phyloP scores from a whole-genome alignment of 2,888 invertebrate species.

The Heteropelma amictum region DNA sequence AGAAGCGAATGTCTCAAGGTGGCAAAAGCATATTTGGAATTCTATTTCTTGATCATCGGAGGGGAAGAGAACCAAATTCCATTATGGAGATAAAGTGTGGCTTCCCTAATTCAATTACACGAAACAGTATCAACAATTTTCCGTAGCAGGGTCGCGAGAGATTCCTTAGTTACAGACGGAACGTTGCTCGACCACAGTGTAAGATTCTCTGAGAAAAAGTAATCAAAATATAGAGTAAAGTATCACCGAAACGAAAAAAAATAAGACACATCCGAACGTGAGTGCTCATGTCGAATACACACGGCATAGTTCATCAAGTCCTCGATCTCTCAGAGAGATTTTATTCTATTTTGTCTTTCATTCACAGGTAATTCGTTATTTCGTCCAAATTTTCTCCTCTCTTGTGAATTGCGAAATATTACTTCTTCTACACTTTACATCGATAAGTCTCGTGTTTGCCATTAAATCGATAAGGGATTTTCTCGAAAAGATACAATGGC shows the following conservation, averaged over 20 bases:
- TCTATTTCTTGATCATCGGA: slow-evolving; percentile 63
- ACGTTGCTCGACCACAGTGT: slow-evolving; percentile 31
- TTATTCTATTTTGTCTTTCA: slow-evolving; percentile 14
- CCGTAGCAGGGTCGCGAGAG: slow-evolving; percentile 63
- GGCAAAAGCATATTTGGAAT: slow-evolving; percentile 35
- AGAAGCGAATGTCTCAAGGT: background rate
- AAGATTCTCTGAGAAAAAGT: background rate
- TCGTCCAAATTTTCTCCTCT: background rate
- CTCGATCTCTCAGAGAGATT: slow-evolving; percentile 42
- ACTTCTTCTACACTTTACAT: no score
- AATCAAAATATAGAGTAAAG: background rate
- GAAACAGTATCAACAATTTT: slow-evolving; percentile 73
- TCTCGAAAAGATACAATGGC: slow-evolving; percentile 9
- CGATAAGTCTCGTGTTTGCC: no score
- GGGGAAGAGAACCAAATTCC: slow-evolving; percentile 66
- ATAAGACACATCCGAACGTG: slow-evolving; percentile 24
- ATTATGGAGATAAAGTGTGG: slow-evolving; percentile 69
- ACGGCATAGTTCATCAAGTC: slow-evolving; percentile 22
- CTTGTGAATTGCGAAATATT: background rate
- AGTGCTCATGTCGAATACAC: no score
- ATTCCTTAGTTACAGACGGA: slow-evolving; percentile 47
- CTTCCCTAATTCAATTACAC: slow-evolving; percentile 75
- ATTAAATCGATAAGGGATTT: no score
- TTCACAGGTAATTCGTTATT: background rate
- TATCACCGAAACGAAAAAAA: background rate